Evolutionary conservation across 2,888 invertebrate genomes (phyloP), one percentile per base, ranked within the genome.

Genomic region (Ochropleura leucogaster): DNA sequence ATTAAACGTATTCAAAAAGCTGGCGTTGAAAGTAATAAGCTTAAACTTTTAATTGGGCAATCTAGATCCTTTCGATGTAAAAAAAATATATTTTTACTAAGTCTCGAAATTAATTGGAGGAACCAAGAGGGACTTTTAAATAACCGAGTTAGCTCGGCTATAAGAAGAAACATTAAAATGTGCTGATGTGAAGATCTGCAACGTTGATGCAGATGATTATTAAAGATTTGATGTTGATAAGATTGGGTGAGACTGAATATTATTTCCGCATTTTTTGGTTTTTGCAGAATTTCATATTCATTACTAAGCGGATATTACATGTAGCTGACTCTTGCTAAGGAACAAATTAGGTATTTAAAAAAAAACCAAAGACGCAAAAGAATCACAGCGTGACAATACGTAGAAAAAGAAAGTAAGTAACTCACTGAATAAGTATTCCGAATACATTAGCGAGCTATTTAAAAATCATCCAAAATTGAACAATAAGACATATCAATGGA

Each of bases 21-120:
- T 79, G 83, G 85, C 86, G 87, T 85, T 80, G 85, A 82, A 87
- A 87, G 87, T 90, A 90, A 91, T 90, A 89, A 88, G 89, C 89
- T 90, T 85, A 89, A 91, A 91, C 89, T 91, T 91, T 91, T 91
- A 91, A 91, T 91, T 91, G 92, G 91, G 77, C 90, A 88, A 90
- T 91, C 88, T 82, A 86, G 86, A 86, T 86, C 85, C 85, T 85
- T 87, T 80, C 81, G 74, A 84, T 83, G 82, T 77, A 80, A 87
- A 88, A 88, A 86, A 84, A 73, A 84, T 82, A 82, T 82, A 82
- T 83, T 87, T n/a, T 84, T 80, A 87, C 77, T 80, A 75, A 83
- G 85, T 85, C 80, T 82, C 83, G 80, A 85, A 84, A 86, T 85
- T 87, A 87, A 87, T 85, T 85, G 80, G 80, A 79, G 81, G 67